Evolutionary conservation across 2,888 invertebrate species (phyloP).

Genomic region (Tanypteryx hageni): DNA sequence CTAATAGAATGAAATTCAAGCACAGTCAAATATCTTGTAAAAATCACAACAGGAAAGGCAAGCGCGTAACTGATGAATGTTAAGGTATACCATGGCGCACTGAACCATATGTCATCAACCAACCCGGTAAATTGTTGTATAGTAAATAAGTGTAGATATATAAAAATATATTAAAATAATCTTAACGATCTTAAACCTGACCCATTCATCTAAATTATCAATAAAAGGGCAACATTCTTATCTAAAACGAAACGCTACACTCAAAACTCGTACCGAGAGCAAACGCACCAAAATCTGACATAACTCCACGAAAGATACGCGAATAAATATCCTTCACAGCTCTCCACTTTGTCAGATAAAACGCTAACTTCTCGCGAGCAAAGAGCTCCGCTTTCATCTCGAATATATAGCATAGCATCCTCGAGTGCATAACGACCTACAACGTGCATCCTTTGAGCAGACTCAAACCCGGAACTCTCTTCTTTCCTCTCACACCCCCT

Average conservation of each 20-base stretch:
- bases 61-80: too few species aligned
- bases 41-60: too few species aligned
- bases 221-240: background rate
- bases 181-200: too few species aligned
- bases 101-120: too few species aligned
- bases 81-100: too few species aligned
- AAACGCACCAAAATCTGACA: background rate
- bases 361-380: background rate
- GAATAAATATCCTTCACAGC: background rate
- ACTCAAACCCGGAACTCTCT: background rate
- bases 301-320: background rate
- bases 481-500: slow-evolving; percentile 48
- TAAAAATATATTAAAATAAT: too few species aligned
- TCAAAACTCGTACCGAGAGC: background rate
- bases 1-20: too few species aligned
- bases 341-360: background rate
- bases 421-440: slow-evolving; percentile 21
- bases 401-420: background rate
- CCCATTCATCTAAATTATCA: too few species aligned
- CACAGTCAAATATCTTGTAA: too few species aligned
- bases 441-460: background rate
- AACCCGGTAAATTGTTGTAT: background rate
- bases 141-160: background rate
- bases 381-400: slow-evolving; percentile 8
- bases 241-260: background rate